Evolutionary conservation across 2,113 vertebrate species (phyloP), one percentile per base, ranked within the genome.

Genomic region (Zootoca vivipara): DNA sequence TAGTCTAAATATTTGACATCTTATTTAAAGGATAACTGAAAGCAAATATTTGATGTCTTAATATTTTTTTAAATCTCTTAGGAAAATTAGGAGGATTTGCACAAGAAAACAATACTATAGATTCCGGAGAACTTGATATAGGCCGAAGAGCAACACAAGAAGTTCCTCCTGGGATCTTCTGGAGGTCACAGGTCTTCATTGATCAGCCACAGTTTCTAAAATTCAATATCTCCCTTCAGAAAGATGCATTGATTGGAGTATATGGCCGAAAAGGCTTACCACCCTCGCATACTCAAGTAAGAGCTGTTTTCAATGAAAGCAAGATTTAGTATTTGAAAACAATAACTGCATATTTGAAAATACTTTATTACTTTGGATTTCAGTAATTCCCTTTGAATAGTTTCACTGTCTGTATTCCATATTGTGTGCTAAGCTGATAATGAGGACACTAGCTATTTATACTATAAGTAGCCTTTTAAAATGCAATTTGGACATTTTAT

Each of bases 181-280:
- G 99, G 99, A 98, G 98, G 92, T 98, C 98, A 73, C 98, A 98
- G 9, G 96, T 99, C 38, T 97, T 97, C 94, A 97, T 99, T 94
- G 98, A 99, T 90, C 97, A 98, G 78, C 98, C 99, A 28, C 98
- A 98, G 87, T 99, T 99, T 95, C 97, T 99, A 72, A 99, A 99
- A 95, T 99, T 99, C 97, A 99, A 99, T 97, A 99, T 99, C 96
- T 99, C 99, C n/a, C 98, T 99, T 91, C 99, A 99, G 97, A 99
- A 98, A 96, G 98, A 99, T 72, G 98, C 98, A 40, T 90, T 99
- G 96, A 98, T 99, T 38, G 99, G 99, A 93, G 98, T 99, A 0
- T 99, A 99, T 30, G 99, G 98, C 84, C 97, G 99, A 88, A 99
- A 99, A 96, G 99, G 99, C 46, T 97, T 99, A 30, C 98, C 98